Evolutionary conservation across 2,797 vertebrate species (phyloP).

Genomic region (Tympanoctomys barrerae): DNA sequence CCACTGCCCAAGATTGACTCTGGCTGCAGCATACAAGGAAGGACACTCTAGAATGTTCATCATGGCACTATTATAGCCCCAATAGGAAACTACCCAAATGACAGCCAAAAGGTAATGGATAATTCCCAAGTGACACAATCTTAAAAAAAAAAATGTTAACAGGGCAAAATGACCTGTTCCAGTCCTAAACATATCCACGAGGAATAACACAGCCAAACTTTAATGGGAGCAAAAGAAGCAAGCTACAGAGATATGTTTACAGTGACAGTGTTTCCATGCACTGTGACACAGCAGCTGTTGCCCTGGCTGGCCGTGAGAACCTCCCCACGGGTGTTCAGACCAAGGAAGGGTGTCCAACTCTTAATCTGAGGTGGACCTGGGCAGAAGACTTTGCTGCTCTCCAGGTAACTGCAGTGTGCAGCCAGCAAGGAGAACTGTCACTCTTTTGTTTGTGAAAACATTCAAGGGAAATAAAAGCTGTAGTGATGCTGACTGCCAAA

Average conservation of each 20-base stretch:
- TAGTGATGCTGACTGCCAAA: not conserved
- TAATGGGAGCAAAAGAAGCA: rapidly evolving
- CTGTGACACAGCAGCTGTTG: rapidly evolving
- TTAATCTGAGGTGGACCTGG: not conserved
- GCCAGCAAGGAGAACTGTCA: not conserved
- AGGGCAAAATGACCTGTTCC: not conserved
- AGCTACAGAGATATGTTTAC: not conserved
- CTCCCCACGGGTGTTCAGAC: not conserved
- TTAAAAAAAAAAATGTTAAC: not conserved
- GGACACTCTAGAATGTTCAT: not conserved
- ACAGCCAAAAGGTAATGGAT: not conserved
- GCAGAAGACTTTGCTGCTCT: not conserved
- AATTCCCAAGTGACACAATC: not conserved
- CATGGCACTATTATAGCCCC: not conserved
- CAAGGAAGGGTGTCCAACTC: not conserved
- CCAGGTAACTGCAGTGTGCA: not conserved
- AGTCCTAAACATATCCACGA: not conserved
- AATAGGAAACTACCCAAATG: not conserved
- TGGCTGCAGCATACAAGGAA: not conserved
- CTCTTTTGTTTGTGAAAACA: not conserved
- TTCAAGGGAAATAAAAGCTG: not conserved
- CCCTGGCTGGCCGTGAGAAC: rapidly evolving
- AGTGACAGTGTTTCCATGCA: rapidly evolving
- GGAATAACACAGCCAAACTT: not conserved
- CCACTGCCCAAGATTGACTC: not conserved